Base-by-base conservation (phyloP, 2,113 vertebrate genomes). In the Glareola pratincola region DNA sequence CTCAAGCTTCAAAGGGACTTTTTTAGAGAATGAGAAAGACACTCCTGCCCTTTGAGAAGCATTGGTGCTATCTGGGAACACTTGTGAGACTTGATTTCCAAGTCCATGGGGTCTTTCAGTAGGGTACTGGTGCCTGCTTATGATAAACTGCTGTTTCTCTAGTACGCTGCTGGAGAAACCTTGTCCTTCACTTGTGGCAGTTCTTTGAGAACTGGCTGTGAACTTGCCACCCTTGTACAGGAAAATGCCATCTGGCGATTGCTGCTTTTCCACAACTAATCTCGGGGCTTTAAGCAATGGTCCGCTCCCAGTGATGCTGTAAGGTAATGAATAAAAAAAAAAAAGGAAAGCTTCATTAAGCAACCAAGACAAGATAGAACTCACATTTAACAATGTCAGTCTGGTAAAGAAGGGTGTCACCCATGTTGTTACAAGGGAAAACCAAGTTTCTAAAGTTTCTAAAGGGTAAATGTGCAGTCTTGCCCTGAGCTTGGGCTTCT, bases 21-120 rank as follows among this genome's bases (percentile, higher is more conserved):
- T 99, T 96, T 98, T 99, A 45, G 99, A 99, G 97, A 99, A 99
- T 48, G 99, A 99, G 97, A 99, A 99, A 29, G 99, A 99, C 90
- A 99, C 98, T 47, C 98, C 99, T 23, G 98, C 98, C 57, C 99
- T 98, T 90, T 98, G 98, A 97, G 85, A 97, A 57, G 68, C 74
- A 45, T 68, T 98, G 74, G 90, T 97, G 91, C 81, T 97, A 45
- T 96, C 78, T 72, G 97, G 95, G 80, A 98, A 97, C 39, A 75
- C 75, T 34, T 94, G 96, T 63, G 97, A 62, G 30, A 92, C 15
- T 16, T 54, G 93, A 75, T 94, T 98, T 90, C 96, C 97, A 92
- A 96, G 94, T 11, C 71, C 72, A 53, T 50, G 96, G 21, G 26
- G 64, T 78, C 90, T 98, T 73, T 97, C 94, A 30, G 81, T 17